Conservation (phyloP, 1,140 invertebrate species). For the Theocolax elegans region DNA sequence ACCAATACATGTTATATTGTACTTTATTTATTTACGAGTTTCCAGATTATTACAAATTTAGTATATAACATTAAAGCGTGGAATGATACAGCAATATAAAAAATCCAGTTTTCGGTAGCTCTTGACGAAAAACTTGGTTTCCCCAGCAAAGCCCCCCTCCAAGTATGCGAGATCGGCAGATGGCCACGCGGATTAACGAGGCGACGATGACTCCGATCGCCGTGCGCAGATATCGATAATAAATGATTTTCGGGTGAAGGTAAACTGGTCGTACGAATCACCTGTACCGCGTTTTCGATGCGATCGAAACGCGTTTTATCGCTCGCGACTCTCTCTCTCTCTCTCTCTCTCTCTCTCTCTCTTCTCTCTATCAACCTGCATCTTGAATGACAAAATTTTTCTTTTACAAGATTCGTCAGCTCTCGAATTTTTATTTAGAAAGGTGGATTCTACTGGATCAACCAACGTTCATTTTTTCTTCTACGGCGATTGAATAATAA, state of each 20-base stretch:
- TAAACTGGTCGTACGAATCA: constrained; percentile 35
- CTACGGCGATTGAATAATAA: too few relatives aligned
- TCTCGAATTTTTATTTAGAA: too few relatives aligned
- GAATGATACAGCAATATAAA: too few relatives aligned
- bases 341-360: constrained; percentile 1
- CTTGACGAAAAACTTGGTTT: constrained; percentile 8
- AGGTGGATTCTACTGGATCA: too few relatives aligned
- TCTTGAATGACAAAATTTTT: constrained; percentile 21
- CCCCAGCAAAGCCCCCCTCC: background rate
- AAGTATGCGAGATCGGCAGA: constrained; percentile 40
- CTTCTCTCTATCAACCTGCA: constrained; percentile 15
- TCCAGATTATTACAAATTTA: too few relatives aligned
- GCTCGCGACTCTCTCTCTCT: constrained; percentile 9
- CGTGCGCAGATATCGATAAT: constrained; percentile 40
- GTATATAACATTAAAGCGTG: too few relatives aligned
- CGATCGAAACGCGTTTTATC: constrained; percentile 20
- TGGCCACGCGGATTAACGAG: constrained; percentile 40
- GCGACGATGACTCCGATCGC: constrained; percentile 45
- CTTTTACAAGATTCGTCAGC: background rate
- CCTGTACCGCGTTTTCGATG: constrained; percentile 6
- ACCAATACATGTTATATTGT: too few relatives aligned
- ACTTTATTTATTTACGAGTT: too few relatives aligned
- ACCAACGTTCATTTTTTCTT: too few relatives aligned
- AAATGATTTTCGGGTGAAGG: constrained; percentile 46
- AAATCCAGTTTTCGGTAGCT: background rate